Evolutionary conservation across 2,888 invertebrate genomes (phyloP).

Genomic region (Pherbina coryleti): DNA sequence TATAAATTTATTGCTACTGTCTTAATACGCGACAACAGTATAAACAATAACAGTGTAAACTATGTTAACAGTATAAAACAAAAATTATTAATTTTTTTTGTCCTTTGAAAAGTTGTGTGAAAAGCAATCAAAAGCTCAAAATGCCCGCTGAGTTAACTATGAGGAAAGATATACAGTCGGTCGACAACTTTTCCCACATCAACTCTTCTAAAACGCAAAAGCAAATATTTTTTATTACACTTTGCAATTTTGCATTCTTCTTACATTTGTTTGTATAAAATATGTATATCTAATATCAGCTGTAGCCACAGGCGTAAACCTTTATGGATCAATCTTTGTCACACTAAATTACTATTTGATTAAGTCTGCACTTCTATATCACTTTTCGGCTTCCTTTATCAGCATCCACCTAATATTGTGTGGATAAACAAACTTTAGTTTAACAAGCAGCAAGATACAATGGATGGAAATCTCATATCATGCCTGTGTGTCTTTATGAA

Average conservation of each 20-base stretch:
- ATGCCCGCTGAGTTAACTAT: too few relatives aligned
- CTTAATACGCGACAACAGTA: too few relatives aligned
- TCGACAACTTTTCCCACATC: not conserved
- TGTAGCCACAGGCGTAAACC: not conserved
- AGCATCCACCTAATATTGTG: not conserved
- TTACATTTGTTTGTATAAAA: too few relatives aligned
- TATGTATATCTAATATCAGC: not conserved
- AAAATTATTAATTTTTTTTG: too few relatives aligned
- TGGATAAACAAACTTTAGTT: conserved; percentile 22
- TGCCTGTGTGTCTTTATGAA: not conserved
- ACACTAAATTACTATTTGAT: conserved; percentile 21
- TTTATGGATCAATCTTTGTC: conserved; percentile 21
- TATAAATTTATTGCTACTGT: too few relatives aligned
- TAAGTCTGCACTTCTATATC: not conserved
- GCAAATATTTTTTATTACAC: too few relatives aligned
- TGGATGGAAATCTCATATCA: conserved; percentile 41
- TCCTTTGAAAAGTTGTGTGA: too few relatives aligned
- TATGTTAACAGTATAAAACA: too few relatives aligned
- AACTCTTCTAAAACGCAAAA: not conserved
- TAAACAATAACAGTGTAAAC: too few relatives aligned
- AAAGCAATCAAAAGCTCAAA: too few relatives aligned
- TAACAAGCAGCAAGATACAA: not conserved
- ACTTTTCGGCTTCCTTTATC: not conserved
- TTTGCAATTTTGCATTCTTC: too few relatives aligned
- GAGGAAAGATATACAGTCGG: too few relatives aligned